phyloP scores from a whole-genome alignment of 2,113 vertebrate species.

The Lanius collurio region DNA sequence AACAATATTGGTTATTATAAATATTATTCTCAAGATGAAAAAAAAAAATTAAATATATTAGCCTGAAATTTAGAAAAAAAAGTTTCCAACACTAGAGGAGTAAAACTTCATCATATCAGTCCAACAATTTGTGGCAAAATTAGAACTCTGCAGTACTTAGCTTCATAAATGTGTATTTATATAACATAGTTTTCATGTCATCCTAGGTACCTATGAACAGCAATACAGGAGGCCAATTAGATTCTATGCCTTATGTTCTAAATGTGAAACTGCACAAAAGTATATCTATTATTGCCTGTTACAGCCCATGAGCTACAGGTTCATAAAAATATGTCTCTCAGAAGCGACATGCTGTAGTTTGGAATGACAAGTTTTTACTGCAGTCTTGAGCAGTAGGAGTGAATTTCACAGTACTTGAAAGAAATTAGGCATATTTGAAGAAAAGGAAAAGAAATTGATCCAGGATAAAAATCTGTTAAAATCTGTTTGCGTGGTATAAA shows the following conservation, averaged over 20 bases:
- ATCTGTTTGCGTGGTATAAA: not conserved
- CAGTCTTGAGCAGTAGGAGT: not conserved
- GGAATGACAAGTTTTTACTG: not conserved
- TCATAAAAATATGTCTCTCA: not conserved
- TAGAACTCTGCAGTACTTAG: not conserved
- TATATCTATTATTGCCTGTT: not conserved
- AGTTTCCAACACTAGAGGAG: not conserved
- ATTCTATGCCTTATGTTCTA: not conserved
- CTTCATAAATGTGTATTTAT: not conserved
- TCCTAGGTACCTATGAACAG: not conserved
- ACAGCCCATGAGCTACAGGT: not conserved
- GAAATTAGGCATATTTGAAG: not conserved
- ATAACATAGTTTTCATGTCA: not conserved
- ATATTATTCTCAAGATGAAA: not conserved
- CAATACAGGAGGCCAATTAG: not conserved
- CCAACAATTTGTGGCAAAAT: not conserved
- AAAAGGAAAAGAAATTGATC: not conserved
- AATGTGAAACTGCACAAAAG: not conserved
- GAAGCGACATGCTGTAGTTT: not conserved
- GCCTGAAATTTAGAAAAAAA: not conserved
- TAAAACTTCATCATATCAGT: not conserved
- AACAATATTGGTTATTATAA: rapidly evolving
- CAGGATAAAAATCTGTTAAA: not conserved
- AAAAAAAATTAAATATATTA: not conserved
- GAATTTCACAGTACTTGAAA: not conserved